These are phyloP conservation scores for Daktulosphaira vitifoliae DNA, from an alignment of 1,140 invertebrate genomes.

Conservation along the genomic window DNA sequence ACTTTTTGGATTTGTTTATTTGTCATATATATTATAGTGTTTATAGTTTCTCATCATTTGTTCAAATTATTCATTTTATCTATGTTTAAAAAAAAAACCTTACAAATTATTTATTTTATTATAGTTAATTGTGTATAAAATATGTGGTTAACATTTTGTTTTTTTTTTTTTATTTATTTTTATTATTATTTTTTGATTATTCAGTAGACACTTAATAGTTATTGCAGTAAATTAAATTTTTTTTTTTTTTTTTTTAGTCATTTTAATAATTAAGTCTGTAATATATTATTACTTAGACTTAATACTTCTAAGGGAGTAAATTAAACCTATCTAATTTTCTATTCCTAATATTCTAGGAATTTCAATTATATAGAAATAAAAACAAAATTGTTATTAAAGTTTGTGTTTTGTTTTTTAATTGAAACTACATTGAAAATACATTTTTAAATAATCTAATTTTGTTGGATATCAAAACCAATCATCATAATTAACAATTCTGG, in stretches of 20 bases:
- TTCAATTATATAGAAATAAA: conserved; percentile 32
- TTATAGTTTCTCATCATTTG: conserved; percentile 30
- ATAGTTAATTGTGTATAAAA: conserved; percentile 32
- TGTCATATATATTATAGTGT: conserved; percentile 27
- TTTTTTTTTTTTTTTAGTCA: conserved; percentile 30
- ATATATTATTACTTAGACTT: conserved; percentile 31
- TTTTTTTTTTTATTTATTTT: conserved; percentile 17
- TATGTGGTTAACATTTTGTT: conserved; percentile 32
- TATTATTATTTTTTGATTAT: conserved; percentile 22
- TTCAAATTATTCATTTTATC: conserved; percentile 20
- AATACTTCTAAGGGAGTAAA: conserved; percentile 25
- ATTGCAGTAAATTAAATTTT: conserved; percentile 18
- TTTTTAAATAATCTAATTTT: too few relatives aligned
- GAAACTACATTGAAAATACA: too few relatives aligned
- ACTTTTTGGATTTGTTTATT: conserved; percentile 25
- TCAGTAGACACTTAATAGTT: conserved; percentile 26
- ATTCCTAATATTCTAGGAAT: conserved; percentile 30
- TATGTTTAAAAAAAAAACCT: not conserved
- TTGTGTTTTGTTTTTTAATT: conserved; percentile 24
- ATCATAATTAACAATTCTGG: too few relatives aligned
- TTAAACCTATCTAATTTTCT: conserved; percentile 29
- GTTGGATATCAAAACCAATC: too few relatives aligned
- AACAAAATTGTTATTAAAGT: conserved; percentile 30
- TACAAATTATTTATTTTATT: conserved; percentile 29
- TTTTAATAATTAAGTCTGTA: conserved; percentile 22